Conservation (phyloP, 2,797 vertebrate genomes). For the Spinibarbus caldwelli region DNA sequence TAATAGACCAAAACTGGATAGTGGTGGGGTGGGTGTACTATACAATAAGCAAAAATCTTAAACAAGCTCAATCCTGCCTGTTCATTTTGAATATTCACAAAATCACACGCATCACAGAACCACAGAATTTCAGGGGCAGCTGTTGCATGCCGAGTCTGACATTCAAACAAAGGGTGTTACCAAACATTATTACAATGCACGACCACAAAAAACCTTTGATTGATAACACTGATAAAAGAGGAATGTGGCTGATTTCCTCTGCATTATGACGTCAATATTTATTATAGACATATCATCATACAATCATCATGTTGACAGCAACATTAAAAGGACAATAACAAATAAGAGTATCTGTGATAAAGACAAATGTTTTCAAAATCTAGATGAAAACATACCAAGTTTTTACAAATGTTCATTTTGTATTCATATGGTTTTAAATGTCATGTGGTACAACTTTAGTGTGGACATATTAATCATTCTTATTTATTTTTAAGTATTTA, state of each 20-base stretch:
- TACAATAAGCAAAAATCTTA: constrained; percentile 37
- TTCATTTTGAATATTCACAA: constrained; percentile 30
- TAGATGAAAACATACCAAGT: not conserved
- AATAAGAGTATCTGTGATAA: too few species aligned
- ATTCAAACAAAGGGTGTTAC: constrained; percentile 31
- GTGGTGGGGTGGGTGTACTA: constrained; percentile 20
- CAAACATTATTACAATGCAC: constrained; percentile 20
- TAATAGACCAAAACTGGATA: constrained; percentile 15
- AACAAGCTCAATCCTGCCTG: constrained; percentile 49
- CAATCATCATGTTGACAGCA: constrained; percentile 2
- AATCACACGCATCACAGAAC: constrained; percentile 30
- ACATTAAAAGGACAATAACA: not conserved
- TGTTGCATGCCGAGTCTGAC: constrained; percentile 26
- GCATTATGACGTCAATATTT: not conserved
- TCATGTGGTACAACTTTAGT: not conserved
- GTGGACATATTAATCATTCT: not conserved
- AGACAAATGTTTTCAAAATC: too few species aligned
- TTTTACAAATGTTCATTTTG: not conserved
- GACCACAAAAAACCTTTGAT: not conserved
- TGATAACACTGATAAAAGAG: constrained; percentile 15
- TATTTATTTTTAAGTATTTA: not conserved
- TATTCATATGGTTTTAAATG: not conserved
- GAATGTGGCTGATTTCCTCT: constrained; percentile 22
- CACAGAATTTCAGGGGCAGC: constrained; percentile 26
- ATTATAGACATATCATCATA: not conserved